Conservation (phyloP, 2,888 invertebrate species). For the Volucella inflata region DNA sequence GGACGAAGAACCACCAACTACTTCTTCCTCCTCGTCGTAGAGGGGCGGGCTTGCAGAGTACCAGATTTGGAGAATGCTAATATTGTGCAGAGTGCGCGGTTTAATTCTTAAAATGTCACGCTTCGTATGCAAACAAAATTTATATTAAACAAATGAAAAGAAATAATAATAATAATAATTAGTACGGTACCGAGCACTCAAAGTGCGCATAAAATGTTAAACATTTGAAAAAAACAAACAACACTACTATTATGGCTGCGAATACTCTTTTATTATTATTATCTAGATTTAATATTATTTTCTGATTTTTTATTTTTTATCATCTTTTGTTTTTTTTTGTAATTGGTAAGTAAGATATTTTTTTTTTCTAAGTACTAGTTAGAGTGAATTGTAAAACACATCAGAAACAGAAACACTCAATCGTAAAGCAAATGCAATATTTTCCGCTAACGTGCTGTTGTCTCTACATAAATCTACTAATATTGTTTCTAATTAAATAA, state of each 20-base stretch:
- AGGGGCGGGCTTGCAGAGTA: not conserved
- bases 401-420: slow-evolving; percentile 54
- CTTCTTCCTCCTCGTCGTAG: slow-evolving; percentile 50
- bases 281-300: not conserved
- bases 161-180: slow-evolving; percentile 23
- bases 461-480: slow-evolving; percentile 25
- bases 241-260: slow-evolving; percentile 70
- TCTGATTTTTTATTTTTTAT: slow-evolving; percentile 24
- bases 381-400: slow-evolving; percentile 63
- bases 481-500: slow-evolving; percentile 40
- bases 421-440: slow-evolving; percentile 69
- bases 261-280: slow-evolving; percentile 50
- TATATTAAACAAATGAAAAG: not conserved
- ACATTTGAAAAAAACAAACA: slow-evolving; percentile 43
- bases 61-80: slow-evolving; percentile 50
- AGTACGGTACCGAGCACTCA: slow-evolving; percentile 58
- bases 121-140: slow-evolving; percentile 55
- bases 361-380: slow-evolving; percentile 60
- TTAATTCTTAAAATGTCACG: slow-evolving; percentile 64
- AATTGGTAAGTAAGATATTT: slow-evolving; percentile 37
- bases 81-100: slow-evolving; percentile 18
- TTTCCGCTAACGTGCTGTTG: slow-evolving; percentile 57
- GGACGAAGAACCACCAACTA: slow-evolving; percentile 86
- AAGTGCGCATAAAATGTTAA: slow-evolving; percentile 48
- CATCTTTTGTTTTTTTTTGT: slow-evolving; percentile 29